These are phyloP conservation scores for Dasysyrphus tricinctus DNA, from an alignment of 2,888 invertebrate genomes.

Conservation along the genomic window DNA sequence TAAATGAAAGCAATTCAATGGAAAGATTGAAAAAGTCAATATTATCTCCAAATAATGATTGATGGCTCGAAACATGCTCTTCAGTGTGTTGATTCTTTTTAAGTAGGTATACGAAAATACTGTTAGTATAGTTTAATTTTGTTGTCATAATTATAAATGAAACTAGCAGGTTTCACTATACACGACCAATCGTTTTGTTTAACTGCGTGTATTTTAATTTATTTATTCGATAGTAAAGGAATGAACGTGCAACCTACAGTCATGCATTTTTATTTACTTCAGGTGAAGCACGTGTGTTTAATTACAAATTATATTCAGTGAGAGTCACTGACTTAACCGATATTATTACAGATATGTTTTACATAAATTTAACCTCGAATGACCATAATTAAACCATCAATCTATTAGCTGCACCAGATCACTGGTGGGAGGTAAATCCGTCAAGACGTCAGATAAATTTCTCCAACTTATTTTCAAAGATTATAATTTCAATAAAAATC, in stretches of 20 bases:
- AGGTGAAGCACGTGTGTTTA: background rate
- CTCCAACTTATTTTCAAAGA: background rate
- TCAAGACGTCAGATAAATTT: background rate
- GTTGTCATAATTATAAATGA: too few relatives aligned
- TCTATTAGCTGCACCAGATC: background rate
- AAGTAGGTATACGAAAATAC: too few relatives aligned
- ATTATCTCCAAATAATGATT: too few relatives aligned
- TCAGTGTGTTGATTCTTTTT: too few relatives aligned
- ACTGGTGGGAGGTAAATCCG: background rate
- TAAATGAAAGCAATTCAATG: too few relatives aligned
- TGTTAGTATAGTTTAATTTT: too few relatives aligned
- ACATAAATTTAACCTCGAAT: background rate
- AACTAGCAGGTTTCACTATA: too few relatives aligned
- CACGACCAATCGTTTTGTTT: too few relatives aligned
- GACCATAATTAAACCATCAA: slow-evolving; percentile 8
- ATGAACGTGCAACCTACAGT: background rate
- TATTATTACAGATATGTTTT: background rate
- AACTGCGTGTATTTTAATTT: background rate
- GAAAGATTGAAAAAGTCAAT: too few relatives aligned
- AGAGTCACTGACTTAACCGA: background rate
- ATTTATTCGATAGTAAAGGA: background rate
- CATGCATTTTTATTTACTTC: background rate
- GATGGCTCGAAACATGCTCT: too few relatives aligned
- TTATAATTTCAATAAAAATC: slow-evolving; percentile 4
- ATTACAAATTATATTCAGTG: background rate